Evolutionary conservation across 2,113 vertebrate species (phyloP).

Genomic region (Coptodon bakossiorum): DNA sequence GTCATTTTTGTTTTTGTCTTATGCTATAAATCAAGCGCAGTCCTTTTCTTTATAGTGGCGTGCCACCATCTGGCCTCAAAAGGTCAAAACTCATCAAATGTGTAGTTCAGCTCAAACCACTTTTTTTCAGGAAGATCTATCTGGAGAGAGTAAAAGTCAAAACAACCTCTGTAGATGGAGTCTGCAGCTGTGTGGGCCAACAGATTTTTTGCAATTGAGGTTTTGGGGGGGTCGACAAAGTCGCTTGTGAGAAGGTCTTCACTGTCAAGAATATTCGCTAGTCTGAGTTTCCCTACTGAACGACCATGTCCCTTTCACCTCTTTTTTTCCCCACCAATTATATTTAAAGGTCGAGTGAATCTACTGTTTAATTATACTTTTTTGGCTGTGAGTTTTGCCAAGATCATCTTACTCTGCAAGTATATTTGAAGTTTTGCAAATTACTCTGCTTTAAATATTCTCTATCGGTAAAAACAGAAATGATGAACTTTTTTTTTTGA

Average conservation of each 20-base stretch:
- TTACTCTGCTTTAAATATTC: neutral
- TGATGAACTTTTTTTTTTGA: neutral
- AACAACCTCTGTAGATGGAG: neutral
- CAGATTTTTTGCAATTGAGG: neutral
- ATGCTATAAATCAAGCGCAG: neutral
- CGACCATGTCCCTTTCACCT: neutral
- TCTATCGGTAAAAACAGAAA: neutral
- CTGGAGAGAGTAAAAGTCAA: neutral
- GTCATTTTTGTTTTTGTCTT: neutral
- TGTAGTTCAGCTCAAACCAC: neutral
- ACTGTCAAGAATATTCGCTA: neutral
- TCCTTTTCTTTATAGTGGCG: accelerated
- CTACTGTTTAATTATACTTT: neutral
- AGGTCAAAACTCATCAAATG: neutral
- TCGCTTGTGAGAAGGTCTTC: neutral
- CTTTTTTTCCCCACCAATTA: neutral
- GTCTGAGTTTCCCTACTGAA: neutral
- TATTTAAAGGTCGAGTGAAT: neutral
- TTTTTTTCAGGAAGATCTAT: neutral
- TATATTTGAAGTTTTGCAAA: neutral
- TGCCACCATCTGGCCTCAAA: neutral
- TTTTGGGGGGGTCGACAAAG: neutral
- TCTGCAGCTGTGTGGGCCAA: neutral
- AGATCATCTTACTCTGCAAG: neutral
- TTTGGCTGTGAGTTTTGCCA: neutral